Conservation (phyloP, 2,797 vertebrate species). For the Falco concolor region DNA sequence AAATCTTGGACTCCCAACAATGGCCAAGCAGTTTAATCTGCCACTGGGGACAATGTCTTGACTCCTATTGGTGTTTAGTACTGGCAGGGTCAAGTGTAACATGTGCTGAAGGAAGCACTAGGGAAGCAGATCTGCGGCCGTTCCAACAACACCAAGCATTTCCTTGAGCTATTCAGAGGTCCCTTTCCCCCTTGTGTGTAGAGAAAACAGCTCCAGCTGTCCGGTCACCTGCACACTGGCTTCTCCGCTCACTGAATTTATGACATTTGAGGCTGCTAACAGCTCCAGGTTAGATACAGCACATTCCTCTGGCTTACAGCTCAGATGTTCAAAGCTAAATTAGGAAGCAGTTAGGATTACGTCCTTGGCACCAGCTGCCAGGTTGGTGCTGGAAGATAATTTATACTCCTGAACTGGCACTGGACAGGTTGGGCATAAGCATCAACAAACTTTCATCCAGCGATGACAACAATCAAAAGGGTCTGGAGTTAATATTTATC, state of each 20-base stretch:
- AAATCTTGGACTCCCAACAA: slow-evolving; percentile 56
- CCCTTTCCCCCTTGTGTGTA: background rate
- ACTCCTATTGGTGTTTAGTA: background rate
- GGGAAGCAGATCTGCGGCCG: background rate
- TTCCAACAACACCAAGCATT: slow-evolving; percentile 22
- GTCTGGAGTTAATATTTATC: background rate
- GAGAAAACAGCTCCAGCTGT: slow-evolving; percentile 19
- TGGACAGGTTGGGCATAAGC: background rate
- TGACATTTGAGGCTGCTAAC: background rate
- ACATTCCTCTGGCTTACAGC: background rate
- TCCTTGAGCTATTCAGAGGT: slow-evolving; percentile 47
- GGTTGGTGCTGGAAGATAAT: background rate
- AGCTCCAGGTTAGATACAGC: slow-evolving; percentile 20
- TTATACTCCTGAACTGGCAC: background rate
- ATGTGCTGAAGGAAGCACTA: slow-evolving; percentile 53
- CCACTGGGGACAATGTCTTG: slow-evolving; percentile 44
- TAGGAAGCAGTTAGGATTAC: background rate
- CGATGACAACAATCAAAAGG: background rate
- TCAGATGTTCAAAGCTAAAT: background rate
- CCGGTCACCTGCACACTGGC: slow-evolving; percentile 12
- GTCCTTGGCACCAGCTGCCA: background rate
- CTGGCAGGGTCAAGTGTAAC: slow-evolving; percentile 27
- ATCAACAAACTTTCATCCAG: background rate
- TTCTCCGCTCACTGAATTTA: background rate
- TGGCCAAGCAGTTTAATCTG: slow-evolving; percentile 35